phyloP scores from a whole-genome alignment of 2,113 vertebrate genomes.

The Ictalurus punctatus region DNA sequence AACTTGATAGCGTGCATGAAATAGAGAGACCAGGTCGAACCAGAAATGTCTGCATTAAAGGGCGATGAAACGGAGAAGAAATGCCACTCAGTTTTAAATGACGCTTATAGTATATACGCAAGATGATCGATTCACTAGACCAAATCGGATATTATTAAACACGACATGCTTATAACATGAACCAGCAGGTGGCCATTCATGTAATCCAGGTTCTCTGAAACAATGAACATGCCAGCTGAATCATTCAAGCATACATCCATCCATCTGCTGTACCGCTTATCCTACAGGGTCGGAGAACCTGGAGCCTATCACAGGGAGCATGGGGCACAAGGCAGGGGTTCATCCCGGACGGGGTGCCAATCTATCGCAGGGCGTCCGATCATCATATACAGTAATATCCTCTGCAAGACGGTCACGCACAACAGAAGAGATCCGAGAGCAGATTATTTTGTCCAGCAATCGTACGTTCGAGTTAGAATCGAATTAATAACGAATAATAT shows the following conservation, averaged over 20 bases:
- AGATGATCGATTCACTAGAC: not conserved
- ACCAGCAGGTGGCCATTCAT: not conserved
- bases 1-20: too few relatives aligned
- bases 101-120: too few relatives aligned
- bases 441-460: not conserved
- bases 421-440: not conserved
- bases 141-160: not conserved
- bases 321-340: too few relatives aligned
- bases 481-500: not conserved
- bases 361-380: too few relatives aligned
- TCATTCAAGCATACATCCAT: not conserved
- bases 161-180: not conserved
- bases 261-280: too few relatives aligned
- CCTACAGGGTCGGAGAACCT: too few relatives aligned
- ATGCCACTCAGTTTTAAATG: too few relatives aligned
- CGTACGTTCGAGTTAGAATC: not conserved
- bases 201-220: not conserved
- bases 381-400: too few relatives aligned
- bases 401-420: too few relatives aligned
- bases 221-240: not conserved
- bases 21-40: constrained; percentile 67
- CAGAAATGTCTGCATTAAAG: constrained; percentile 94
- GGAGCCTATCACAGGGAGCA: too few relatives aligned
- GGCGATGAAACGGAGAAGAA: constrained; percentile 74
- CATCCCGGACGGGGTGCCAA: too few relatives aligned